Conservation (phyloP, 2,113 vertebrate species). For the Hippocampus abdominalis region DNA sequence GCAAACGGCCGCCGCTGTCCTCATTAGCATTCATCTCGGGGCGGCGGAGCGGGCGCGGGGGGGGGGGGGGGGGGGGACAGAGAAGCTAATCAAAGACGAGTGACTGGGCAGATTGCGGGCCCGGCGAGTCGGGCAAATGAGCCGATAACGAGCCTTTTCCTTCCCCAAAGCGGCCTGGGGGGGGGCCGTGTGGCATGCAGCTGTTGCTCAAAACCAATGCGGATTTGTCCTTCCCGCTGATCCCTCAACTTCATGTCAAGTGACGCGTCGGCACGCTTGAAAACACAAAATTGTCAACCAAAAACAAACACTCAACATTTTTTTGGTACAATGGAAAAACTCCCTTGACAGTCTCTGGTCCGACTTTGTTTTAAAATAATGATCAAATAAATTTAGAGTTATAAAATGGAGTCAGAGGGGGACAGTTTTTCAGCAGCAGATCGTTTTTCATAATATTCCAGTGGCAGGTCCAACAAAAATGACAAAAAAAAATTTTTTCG, state of each 20-base stretch:
- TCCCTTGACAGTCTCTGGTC: no score
- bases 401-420: no score
- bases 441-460: no score
- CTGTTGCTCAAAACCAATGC: neutral
- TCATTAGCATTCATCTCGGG: constrained; percentile 42
- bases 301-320: no score
- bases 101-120: constrained; percentile 35
- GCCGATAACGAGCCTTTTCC: constrained; percentile 39
- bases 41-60: no score
- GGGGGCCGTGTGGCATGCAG: no score
- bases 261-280: neutral
- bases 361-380: no score
- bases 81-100: constrained; percentile 45
- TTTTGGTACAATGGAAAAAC: no score
- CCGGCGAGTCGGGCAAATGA: constrained; percentile 45
- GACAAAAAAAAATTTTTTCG: no score
- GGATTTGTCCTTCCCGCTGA: constrained; percentile 1
- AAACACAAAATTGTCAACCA: neutral
- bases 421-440: no score
- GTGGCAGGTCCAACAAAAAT: no score
- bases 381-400: no score
- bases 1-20: constrained; percentile 32
- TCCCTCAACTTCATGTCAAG: neutral
- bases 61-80: constrained; percentile 20
- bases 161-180: neutral